Base-by-base conservation (phyloP, 2,797 vertebrate species). In the Simalia tracyae region DNA sequence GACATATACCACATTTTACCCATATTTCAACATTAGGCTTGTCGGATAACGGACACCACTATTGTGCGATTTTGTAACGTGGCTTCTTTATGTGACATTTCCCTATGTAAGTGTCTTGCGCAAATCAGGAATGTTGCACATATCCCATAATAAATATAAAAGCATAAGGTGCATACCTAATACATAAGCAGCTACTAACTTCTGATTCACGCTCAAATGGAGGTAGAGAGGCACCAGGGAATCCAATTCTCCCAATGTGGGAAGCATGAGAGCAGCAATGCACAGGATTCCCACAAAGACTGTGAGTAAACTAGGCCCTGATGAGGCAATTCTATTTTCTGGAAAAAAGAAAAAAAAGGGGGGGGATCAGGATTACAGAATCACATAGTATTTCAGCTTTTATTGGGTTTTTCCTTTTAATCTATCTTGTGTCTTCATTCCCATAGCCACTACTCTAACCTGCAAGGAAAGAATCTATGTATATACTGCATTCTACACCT, bases 141-240 rank as follows among this genome's bases (percentile, higher is more conserved):
- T 28, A 36, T 28, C 17, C 87, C 24, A 36, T 26, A 56, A 84
- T 1, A 1, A 7, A 63, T 10, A n/a, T 7, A 86, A 90, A 59
- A 87, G 26, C 66, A 56, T 60, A 89, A 57, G 87, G 86, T 10
- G 96, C 98, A 98, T 91, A 99, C 99, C 99, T 95, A 99, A 98
- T 97, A 99, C 98, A 94, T 99, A 99, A 98, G 99, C 99, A 98
- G 99, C 99, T 97, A 99, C 99, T 97, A 99, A 98, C 98, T 99
- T 99, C 97, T 99, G 99, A 98, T 99, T 99, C 98, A 99, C 98
- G 98, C 99, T 99, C 98, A 99, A 98, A 97, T 99, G 99, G 98
- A 99, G 99, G 99, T 99, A 99, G 99, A 99, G 98, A 98, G 99
- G 99, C 98, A 99, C 99, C 96, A 98, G 98, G 96, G 99, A 99